Conservation (phyloP, 1,140 invertebrate genomes). For the Aphaenogaster ashmeadi region DNA sequence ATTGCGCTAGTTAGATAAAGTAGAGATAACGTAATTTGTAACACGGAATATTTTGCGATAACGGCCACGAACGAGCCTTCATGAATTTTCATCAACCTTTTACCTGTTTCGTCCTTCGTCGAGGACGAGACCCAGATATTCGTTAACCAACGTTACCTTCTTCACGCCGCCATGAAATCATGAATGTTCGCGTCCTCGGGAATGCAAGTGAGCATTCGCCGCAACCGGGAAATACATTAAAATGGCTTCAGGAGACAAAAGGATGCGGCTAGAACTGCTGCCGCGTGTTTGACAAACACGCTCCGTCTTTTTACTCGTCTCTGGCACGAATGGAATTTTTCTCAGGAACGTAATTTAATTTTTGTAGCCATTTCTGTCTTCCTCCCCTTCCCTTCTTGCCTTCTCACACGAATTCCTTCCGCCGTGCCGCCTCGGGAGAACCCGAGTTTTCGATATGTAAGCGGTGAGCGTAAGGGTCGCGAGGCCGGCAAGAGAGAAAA, state of each 20-base stretch:
- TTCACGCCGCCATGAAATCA: constrained; percentile 10
- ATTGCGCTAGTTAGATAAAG: constrained; percentile 28
- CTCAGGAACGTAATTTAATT: constrained; percentile 70
- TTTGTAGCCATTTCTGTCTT: constrained; percentile 10
- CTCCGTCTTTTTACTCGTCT: constrained; percentile 28
- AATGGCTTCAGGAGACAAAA: background rate
- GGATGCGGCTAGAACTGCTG: background rate
- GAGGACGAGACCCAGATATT: constrained; percentile 22
- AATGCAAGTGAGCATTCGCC: background rate
- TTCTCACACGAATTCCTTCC: constrained; percentile 29
- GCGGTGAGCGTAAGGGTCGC: background rate
- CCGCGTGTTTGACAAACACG: constrained; percentile 58
- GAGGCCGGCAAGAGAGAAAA: constrained; percentile 47
- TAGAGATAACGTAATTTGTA: constrained; percentile 57
- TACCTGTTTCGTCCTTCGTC: constrained; percentile 42
- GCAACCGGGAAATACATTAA: constrained; percentile 47
- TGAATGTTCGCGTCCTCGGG: background rate
- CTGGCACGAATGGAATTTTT: constrained; percentile 51
- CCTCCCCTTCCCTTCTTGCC: background rate
- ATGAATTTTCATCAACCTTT: constrained; percentile 61
- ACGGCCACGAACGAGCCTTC: background rate
- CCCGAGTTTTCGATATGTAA: constrained; percentile 35
- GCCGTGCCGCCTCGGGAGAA: background rate
- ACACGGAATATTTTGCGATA: constrained; percentile 51
- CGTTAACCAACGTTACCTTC: constrained; percentile 1